A percentile compares a stretch with the other conserved stretches of the same genome.
These are phyloP conservation scores for Epiperipatus broadwayi DNA, from an alignment of 2,888 invertebrate species.

Conservation along the genomic window DNA sequence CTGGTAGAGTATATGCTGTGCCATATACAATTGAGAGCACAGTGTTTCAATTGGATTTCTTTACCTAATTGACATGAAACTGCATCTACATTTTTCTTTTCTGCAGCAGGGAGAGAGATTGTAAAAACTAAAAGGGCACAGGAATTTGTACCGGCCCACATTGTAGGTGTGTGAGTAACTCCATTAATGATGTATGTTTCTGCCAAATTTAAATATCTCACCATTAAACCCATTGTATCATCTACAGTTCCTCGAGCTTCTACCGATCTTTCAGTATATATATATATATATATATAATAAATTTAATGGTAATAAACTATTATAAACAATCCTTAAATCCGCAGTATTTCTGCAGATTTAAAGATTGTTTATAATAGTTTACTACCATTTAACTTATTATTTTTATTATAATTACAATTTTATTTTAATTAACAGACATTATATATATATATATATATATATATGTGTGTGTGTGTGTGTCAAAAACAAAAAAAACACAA, in stretches of 20 bases:
- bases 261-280: constrained; percentile 81
- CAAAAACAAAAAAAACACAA: too few species aligned
- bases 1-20: constrained; percentile 50
- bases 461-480: too few species aligned
- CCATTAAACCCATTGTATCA: constrained; percentile 80
- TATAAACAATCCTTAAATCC: too few species aligned
- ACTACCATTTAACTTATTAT: too few species aligned
- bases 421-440: too few species aligned
- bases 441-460: too few species aligned
- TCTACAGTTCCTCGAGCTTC: constrained; percentile 75
- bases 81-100: constrained; percentile 51
- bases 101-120: constrained; percentile 55
- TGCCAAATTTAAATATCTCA: constrained; percentile 77
- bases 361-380: too few species aligned
- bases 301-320: too few species aligned
- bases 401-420: too few species aligned
- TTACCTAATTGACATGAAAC: constrained; percentile 54
- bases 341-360: too few species aligned
- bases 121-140: constrained; percentile 87
- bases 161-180: constrained; percentile 63
- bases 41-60: constrained; percentile 89
- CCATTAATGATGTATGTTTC: constrained; percentile 77
- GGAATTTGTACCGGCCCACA: constrained; percentile 94
- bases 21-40: constrained; percentile 79
- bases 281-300: too few species aligned